A percentile compares a stretch with the other conserved stretches of the same genome.
phyloP scores from a whole-genome alignment of 2,797 vertebrate genomes.

The Sebastolobus altivelis region DNA sequence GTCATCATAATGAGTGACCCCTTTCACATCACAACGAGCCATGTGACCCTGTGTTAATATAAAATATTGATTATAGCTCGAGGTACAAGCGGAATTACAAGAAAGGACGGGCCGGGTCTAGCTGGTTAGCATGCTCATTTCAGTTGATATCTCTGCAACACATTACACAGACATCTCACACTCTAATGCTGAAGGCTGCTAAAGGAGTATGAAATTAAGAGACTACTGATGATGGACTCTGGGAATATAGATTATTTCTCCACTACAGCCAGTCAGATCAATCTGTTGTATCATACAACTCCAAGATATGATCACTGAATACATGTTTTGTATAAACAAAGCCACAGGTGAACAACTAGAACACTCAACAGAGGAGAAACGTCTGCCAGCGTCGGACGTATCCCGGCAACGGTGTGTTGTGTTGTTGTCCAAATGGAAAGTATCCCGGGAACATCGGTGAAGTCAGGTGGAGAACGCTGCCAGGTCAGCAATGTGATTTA shows the following conservation, averaged over 20 bases:
- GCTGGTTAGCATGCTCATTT: not conserved
- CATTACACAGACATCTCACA: not conserved
- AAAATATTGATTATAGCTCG: not conserved
- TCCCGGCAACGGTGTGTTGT: slow-evolving; percentile 66
- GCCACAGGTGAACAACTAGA: slow-evolving; percentile 22
- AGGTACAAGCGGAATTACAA: not conserved
- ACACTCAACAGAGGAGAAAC: slow-evolving; percentile 18
- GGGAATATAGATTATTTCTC: slow-evolving; percentile 21
- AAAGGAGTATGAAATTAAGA: not conserved
- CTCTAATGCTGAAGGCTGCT: not conserved
- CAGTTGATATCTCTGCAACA: not conserved
- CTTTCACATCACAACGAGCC: not conserved
- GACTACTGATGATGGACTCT: not conserved
- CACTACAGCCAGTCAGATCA: slow-evolving; percentile 17
- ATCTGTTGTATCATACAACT: slow-evolving; percentile 9
- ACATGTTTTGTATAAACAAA: not conserved
- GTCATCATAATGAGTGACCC: no score
- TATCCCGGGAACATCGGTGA: slow-evolving; percentile 67
- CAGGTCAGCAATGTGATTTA: slow-evolving; percentile 63
- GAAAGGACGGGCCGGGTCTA: not conserved
- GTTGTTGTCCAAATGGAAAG: slow-evolving; percentile 71
- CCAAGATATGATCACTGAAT: not conserved
- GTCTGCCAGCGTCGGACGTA: slow-evolving; percentile 47
- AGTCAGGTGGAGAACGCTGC: slow-evolving; percentile 64
- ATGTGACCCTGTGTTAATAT: not conserved